phyloP scores from a whole-genome alignment of 1,140 invertebrate species.

The Muscidifurax raptorellus region DNA sequence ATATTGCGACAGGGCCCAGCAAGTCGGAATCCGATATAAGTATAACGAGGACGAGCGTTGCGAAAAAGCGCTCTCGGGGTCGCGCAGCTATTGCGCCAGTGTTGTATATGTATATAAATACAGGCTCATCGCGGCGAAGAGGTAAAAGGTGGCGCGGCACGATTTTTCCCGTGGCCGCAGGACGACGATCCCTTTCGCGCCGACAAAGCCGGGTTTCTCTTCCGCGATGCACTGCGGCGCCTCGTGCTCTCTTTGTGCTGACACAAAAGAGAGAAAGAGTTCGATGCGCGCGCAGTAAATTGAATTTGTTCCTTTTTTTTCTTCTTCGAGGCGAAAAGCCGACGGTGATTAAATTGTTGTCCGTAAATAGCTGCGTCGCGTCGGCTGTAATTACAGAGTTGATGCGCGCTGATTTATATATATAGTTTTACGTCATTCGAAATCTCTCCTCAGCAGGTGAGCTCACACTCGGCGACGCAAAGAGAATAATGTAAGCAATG shows the following conservation, averaged over 20 bases:
- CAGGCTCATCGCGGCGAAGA: slow-evolving; percentile 19
- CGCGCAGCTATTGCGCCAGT: not conserved
- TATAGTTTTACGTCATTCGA: too few relatives aligned
- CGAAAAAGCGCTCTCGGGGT: not conserved
- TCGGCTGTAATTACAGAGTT: not conserved
- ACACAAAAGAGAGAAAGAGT: not conserved
- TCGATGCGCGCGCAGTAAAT: not conserved
- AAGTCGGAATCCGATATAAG: slow-evolving; percentile 1
- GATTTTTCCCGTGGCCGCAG: slow-evolving; percentile 4
- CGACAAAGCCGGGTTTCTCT: not conserved
- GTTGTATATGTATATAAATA: not conserved
- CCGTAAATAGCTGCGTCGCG: not conserved
- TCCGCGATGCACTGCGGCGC: not conserved
- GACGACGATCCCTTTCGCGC: slow-evolving; percentile 19
- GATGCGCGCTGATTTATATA: not conserved
- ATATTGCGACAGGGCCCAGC: not conserved
- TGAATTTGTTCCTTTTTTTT: not conserved
- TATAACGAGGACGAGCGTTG: not conserved
- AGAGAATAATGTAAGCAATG: too few relatives aligned
- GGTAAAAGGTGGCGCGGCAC: slow-evolving; percentile 18
- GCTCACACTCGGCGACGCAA: too few relatives aligned
- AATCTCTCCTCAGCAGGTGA: not conserved
- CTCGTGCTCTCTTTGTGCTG: not conserved
- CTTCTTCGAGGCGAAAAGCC: not conserved
- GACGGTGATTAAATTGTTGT: not conserved